These are phyloP conservation scores for Hetaerina titia DNA, from an alignment of 2,888 invertebrate genomes.

Conservation along the genomic window DNA sequence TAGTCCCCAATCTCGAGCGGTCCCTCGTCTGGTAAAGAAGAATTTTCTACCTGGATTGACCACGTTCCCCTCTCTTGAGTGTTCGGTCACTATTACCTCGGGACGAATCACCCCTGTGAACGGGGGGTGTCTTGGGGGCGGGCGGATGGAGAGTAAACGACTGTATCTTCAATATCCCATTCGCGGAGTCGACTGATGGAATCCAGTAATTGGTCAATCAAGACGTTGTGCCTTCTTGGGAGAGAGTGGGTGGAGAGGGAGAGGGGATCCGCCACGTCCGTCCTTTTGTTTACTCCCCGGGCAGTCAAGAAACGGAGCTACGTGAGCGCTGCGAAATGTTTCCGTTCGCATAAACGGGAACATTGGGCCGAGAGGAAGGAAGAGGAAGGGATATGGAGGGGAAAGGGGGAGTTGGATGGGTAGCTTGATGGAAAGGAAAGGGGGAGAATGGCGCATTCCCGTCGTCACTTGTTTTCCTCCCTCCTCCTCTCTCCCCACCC, in stretches of 20 bases:
- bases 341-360: constrained; percentile 12
- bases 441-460: neutral
- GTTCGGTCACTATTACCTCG: neutral
- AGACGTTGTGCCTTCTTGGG: neutral
- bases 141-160: neutral
- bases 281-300: neutral
- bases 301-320: neutral
- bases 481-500: neutral
- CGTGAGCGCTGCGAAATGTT: constrained; percentile 7
- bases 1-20: neutral
- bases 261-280: neutral
- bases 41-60: neutral
- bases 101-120: too few relatives aligned
- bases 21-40: neutral
- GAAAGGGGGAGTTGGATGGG: neutral
- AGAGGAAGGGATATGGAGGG: neutral
- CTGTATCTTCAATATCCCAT: constrained; percentile 8
- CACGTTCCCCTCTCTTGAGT: neutral
- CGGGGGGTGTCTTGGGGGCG: neutral
- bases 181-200: neutral
- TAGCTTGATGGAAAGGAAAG: neutral
- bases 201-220: constrained; percentile 35
- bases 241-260: neutral
- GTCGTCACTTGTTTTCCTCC: neutral
- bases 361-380: neutral